Percentiles rank a stretch among this genome's conserved stretches.
Evolutionary conservation across 2,888 invertebrate species (phyloP).

Genomic region (Conus canariensis): DNA sequence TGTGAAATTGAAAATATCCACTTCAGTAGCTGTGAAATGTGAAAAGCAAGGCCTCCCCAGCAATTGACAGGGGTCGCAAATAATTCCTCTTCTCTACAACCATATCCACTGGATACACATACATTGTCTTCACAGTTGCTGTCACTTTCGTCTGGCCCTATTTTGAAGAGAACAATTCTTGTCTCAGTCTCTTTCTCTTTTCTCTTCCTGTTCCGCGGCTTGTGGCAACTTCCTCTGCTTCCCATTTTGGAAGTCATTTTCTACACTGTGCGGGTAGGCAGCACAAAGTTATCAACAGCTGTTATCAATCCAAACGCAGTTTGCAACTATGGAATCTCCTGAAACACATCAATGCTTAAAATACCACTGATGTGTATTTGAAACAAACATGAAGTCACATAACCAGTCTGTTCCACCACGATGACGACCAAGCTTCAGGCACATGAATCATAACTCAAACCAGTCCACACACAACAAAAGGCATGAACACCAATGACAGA

Average conservation of each 20-base stretch:
- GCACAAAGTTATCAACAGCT: neutral
- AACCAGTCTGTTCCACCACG: too few species aligned
- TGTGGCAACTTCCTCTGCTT: neutral
- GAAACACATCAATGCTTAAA: too few species aligned
- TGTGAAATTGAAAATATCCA: conserved; percentile 37
- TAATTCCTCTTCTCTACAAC: neutral
- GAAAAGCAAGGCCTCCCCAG: conserved; percentile 24
- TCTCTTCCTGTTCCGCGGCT: neutral
- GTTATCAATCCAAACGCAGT: neutral
- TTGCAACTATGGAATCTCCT: neutral
- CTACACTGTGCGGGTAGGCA: neutral
- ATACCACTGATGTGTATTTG: too few species aligned
- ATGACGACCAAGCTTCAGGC: neutral
- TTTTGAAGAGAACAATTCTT: conserved; percentile 20
- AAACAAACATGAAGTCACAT: too few species aligned
- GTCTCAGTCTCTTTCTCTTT: neutral
- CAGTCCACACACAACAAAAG: neutral
- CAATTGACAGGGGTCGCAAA: neutral
- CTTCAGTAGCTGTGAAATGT: conserved; percentile 5
- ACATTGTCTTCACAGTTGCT: conserved; percentile 13
- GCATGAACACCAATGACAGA: neutral
- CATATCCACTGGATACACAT: neutral
- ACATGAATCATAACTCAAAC: neutral
- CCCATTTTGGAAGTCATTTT: neutral
- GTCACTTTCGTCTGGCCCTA: conserved; percentile 30